Evolutionary conservation across 1,140 invertebrate species (phyloP).

Genomic region (Anastrepha ludens): DNA sequence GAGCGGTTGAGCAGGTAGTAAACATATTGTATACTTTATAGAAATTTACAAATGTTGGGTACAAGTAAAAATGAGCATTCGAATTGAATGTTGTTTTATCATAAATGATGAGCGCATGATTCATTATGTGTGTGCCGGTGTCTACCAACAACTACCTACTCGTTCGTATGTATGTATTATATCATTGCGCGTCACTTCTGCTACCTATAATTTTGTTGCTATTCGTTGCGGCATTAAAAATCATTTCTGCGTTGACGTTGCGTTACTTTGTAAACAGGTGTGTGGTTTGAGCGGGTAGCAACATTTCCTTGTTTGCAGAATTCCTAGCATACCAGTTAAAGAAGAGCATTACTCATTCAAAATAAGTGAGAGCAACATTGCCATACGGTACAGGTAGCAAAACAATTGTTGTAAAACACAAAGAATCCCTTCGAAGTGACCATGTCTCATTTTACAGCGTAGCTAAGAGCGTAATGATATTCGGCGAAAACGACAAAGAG

Average conservation of each 20-base stretch:
- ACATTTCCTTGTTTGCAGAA: conserved; percentile 12
- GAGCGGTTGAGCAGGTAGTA: conserved; percentile 14
- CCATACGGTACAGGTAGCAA: background rate
- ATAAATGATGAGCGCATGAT: conserved; percentile 31
- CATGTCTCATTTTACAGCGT: background rate
- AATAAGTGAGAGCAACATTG: background rate
- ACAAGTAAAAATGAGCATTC: background rate
- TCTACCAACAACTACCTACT: background rate
- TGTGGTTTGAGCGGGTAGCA: background rate
- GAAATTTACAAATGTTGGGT: background rate
- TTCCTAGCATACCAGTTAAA: conserved; percentile 16
- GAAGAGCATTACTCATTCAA: conserved; percentile 18
- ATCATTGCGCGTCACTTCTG: background rate
- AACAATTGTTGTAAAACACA: background rate
- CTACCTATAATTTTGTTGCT: background rate
- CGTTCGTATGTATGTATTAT: background rate
- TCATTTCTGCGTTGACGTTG: conserved; percentile 2
- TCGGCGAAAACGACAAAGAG: no score
- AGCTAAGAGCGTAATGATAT: background rate
- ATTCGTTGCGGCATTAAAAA: background rate
- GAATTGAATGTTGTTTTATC: background rate
- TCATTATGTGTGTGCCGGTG: background rate
- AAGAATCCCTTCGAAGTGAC: background rate
- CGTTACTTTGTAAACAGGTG: background rate
- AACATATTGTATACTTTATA: background rate